A percentile compares a stretch with the other conserved stretches of the same genome.
These are phyloP conservation scores for Limanda limanda DNA, from an alignment of 2,113 vertebrate species.

Conservation along the genomic window DNA sequence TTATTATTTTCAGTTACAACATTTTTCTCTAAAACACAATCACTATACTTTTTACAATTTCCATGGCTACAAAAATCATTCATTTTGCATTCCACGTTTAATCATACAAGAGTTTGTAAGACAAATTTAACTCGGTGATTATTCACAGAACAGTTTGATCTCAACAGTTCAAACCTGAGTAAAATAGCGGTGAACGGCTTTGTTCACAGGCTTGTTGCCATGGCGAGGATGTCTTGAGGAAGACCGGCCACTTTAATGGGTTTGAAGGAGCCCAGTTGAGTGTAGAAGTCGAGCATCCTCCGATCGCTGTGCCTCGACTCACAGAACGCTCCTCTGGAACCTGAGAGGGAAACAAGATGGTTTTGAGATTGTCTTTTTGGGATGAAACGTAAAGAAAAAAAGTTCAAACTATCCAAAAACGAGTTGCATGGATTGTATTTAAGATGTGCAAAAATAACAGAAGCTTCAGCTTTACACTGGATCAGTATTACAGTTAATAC, in stretches of 20 bases:
- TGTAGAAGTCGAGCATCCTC: constrained; percentile 93
- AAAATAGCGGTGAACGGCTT: not conserved
- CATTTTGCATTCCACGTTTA: no score
- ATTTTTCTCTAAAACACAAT: not conserved
- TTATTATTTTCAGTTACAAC: not conserved
- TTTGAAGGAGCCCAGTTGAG: constrained; percentile 90
- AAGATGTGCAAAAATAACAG: no score
- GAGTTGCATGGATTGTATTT: no score
- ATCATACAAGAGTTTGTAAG: not conserved
- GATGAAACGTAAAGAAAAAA: no score
- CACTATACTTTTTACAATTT: constrained; percentile 1
- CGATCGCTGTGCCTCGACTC: constrained; percentile 91
- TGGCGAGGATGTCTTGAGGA: constrained; percentile 88
- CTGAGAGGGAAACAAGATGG: constrained; percentile 67
- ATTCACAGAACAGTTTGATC: not conserved
- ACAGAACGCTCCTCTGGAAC: constrained; percentile 93
- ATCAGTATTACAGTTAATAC: no score
- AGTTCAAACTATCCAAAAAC: no score
- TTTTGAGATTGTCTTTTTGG: not conserved
- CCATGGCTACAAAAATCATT: constrained; percentile 20
- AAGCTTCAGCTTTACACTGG: no score
- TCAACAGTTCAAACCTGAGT: constrained; percentile 13
- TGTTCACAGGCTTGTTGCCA: constrained; percentile 90
- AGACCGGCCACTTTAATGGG: constrained; percentile 87
- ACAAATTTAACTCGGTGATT: not conserved